Base-by-base conservation (phyloP, 2,888 invertebrate species). In the Euphydryas editha region DNA sequence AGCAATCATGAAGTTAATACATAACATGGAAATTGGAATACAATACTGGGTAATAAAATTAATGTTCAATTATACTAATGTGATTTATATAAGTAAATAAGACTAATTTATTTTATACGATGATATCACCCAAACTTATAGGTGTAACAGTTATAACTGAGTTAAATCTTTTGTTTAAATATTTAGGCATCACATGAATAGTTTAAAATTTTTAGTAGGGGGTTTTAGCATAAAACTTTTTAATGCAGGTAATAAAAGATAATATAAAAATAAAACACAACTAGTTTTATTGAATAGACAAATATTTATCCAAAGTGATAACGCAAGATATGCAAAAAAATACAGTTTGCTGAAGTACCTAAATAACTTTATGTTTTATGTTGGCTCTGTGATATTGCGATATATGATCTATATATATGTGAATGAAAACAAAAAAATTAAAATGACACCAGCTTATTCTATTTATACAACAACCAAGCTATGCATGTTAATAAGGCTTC, bases 401-500 rank as follows among this genome's bases (percentile, higher is more conserved):
- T n/a, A 39, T 8, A 39, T 39, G 39, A 44, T 44, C 42, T 44
- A n/a, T 44, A 44, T n/a, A 44, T 44, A 47, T 10, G 10, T 47
- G 18, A 24, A 18, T 39, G 39, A 61, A 39, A 39, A 61, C 54
- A 54, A 18, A 44, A 54, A 62, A 42, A 54, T 15, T 17, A 37
- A 55, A 39, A 42, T 30, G 42, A 55, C 47, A 56, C 1, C 15
- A 36, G 46, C 49, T 63, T 49, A 59, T 49, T 60, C 67, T 63
- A 62, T 63, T 56, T 58, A 59, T 63, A 64, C 37, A 15, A 30
- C 36, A 58, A 37, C 46, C 60, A 49, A 36, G 49, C 18, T 6
- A 5, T 60, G 57, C 44, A 68, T 58, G n/a, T 47, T 63, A 62
- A 69, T 67, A 69, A 69, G 57, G 68, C 58, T 61, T 58, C 60